Percentiles rank a stretch among this genome's conserved stretches.
Conservation (phyloP, 2,797 vertebrate species). For the Anguilla pacifica region DNA sequence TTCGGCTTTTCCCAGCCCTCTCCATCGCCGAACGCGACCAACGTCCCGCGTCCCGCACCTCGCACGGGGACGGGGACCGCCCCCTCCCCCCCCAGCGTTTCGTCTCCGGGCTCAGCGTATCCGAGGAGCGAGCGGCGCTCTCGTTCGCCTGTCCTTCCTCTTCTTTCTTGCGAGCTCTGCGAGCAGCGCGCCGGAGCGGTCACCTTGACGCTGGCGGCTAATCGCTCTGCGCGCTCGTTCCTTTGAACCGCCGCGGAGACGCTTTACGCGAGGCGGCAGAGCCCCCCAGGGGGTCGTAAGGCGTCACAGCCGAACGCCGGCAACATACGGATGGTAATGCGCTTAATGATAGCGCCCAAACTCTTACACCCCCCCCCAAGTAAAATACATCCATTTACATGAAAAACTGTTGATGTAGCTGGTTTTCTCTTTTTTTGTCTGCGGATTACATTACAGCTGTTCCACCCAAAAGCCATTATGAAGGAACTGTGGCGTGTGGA, state of each 20-base stretch:
- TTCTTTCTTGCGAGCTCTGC: not conserved
- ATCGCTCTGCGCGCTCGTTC: conserved; percentile 26
- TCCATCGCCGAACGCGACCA: not conserved
- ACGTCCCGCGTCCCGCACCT: not conserved
- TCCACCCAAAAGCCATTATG: not conserved
- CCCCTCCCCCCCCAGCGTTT: not conserved
- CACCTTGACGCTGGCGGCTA: conserved; percentile 45
- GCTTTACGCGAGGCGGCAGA: not conserved
- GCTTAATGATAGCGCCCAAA: not conserved
- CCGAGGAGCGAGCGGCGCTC: not conserved
- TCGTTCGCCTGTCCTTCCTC: not conserved
- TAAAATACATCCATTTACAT: not conserved
- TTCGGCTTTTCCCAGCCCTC: conserved; percentile 34
- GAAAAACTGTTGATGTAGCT: not conserved
- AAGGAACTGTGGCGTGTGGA: conserved; percentile 39
- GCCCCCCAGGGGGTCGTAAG: not conserved
- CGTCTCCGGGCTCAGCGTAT: not conserved
- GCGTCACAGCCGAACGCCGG: not conserved
- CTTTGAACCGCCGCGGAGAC: not conserved
- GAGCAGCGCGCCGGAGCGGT: conserved; percentile 31
- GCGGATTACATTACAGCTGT: not conserved
- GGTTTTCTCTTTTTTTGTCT: not conserved
- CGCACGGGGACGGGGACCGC: too few relatives aligned
- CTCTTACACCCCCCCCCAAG: not conserved
- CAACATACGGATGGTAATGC: not conserved